Conservation (phyloP, 2,113 vertebrate species). For the Megalops atlanticus region DNA sequence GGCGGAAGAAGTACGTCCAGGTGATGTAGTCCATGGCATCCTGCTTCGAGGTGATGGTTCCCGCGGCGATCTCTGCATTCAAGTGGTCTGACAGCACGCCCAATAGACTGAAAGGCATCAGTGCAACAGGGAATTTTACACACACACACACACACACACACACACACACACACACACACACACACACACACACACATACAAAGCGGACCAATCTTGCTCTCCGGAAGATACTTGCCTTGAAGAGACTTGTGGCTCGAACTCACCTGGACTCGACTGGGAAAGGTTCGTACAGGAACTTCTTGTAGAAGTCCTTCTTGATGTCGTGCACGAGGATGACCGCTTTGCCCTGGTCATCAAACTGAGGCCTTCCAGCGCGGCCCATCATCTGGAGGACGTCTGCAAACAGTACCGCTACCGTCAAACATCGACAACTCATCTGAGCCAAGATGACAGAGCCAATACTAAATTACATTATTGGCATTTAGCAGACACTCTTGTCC, state of each 20-base stretch:
- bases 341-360: slow-evolving; percentile 98
- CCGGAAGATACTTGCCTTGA: background rate
- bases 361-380: slow-evolving; percentile 94
- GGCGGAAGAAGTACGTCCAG: slow-evolving; percentile 97
- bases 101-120: slow-evolving; percentile 77
- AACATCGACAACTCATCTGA: too few species aligned
- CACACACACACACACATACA: background rate
- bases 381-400: slow-evolving; percentile 99
- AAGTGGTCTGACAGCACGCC: slow-evolving; percentile 90
- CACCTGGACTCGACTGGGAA: slow-evolving; percentile 98
- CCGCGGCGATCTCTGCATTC: slow-evolving; percentile 94
- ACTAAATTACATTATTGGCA: too few species aligned
- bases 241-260: slow-evolving; percentile 26
- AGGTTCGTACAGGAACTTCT: slow-evolving; percentile 97
- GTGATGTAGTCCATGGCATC: slow-evolving; percentile 99
- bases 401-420: too few species aligned
- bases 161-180: background rate
- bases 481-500: too few species aligned
- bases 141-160: background rate
- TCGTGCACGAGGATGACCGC: slow-evolving; percentile 97
- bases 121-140: background rate
- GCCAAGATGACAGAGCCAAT: too few species aligned
- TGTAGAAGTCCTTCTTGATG: slow-evolving; percentile 99
- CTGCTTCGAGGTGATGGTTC: slow-evolving; percentile 94
- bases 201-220: background rate